Evolutionary conservation across 2,797 vertebrate species (phyloP), one percentile per base, ranked within the genome.

Genomic region (Sylvilagus floridanus): DNA sequence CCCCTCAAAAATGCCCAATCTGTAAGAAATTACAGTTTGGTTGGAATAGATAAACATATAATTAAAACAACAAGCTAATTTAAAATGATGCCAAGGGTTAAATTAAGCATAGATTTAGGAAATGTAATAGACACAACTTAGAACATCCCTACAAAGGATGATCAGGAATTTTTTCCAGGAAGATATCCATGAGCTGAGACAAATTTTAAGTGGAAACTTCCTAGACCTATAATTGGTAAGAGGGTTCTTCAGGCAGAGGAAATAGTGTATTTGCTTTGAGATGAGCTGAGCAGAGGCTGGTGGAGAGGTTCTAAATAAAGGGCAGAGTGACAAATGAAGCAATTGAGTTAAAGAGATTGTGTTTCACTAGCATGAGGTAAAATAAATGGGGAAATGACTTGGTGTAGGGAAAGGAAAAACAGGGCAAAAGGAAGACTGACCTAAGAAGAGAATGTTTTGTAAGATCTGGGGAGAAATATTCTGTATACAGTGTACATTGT

Each of bases 401-500:
- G 16, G 35, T 32, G 3, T 11, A 37, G n/a, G 35, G 7, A 26
- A 7, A 1, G 4, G 4, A 54, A 82, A 84, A 21, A 16, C 47
- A 54, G 37, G 32, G 4, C 12, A 47, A 66, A 83, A 94, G 16
- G 5, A 65, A 72, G 7, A 77, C 21, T 65, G n/a, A 19, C 4
- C 7, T 21, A 57, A 42, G 62, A 11, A 83, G 4, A 62, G 2
- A 72, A 42, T n/a, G 47, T 13, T 12, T 37, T 68, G 21, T 76
- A 47, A 62, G 32, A 63, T 88, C 13, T 37, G 52, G 32, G 22
- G 24, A 7, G 57, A 84, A 73, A 4, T 57, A n/a, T 8, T 22
- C 0, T 75, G 21, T 60, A 42, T 10, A 7, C 0, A 0, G 1
- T 35, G 54, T 22, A 19, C 7, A 28, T 52, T 0, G 0, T 68